Evolutionary conservation across 2,888 invertebrate genomes (phyloP).

Genomic region (Malthinus seriepunctatus): DNA sequence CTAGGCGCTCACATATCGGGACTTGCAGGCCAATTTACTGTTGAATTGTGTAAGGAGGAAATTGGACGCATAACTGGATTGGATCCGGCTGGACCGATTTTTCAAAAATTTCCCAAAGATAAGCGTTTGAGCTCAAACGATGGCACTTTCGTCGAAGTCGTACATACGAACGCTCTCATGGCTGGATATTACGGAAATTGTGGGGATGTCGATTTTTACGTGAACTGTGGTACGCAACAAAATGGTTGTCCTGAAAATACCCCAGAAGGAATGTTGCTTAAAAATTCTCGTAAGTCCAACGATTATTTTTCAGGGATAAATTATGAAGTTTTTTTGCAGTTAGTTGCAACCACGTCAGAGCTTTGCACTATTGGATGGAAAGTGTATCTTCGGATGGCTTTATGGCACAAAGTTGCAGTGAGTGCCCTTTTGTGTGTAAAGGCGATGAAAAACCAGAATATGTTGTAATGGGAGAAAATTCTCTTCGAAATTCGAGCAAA

Average conservation of each 20-base stretch:
- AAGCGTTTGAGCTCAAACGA: conserved; percentile 6
- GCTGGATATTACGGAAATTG: conserved; percentile 8
- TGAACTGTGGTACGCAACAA: conserved; percentile 13
- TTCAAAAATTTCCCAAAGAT: not conserved
- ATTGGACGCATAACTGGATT: conserved; percentile 15
- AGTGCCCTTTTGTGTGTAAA: not conserved
- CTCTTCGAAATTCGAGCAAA: not conserved
- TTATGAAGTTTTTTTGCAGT: too few relatives aligned
- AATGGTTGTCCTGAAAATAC: not conserved
- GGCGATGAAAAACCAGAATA: not conserved
- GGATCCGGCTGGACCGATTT: conserved; percentile 15
- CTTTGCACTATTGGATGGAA: not conserved
- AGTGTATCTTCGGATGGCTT: not conserved
- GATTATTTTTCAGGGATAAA: too few relatives aligned
- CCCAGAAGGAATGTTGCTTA: too few relatives aligned
- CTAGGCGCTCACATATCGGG: conserved; percentile 12
- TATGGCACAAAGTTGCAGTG: not conserved
- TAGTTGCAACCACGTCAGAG: not conserved
- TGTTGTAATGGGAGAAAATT: conserved; percentile 3
- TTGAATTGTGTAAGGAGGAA: not conserved
- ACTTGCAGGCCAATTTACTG: conserved; percentile 2
- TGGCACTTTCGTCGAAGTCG: conserved; percentile 13
- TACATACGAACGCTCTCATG: conserved; percentile 7
- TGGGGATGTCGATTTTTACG: conserved; percentile 13
- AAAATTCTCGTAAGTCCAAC: too few relatives aligned